phyloP scores from a whole-genome alignment of 2,888 invertebrate species.

The Lutraria lutraria region DNA sequence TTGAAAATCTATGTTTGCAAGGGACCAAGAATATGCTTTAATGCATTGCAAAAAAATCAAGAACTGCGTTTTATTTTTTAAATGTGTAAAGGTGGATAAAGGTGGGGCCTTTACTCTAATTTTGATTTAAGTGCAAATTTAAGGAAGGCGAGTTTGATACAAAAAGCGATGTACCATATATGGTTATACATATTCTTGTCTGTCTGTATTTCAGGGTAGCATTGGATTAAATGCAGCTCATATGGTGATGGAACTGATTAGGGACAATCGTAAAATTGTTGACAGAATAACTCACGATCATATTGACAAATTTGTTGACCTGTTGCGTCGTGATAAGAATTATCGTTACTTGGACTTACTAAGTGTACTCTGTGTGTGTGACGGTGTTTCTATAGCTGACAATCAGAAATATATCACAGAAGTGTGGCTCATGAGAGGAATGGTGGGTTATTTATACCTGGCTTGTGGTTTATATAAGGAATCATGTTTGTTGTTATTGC shows the following conservation, averaged over 20 bases:
- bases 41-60: too few species aligned
- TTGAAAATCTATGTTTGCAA: too few species aligned
- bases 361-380: slow-evolving; percentile 86
- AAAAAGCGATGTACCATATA: not conserved
- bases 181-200: not conserved
- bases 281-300: slow-evolving; percentile 84
- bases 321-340: slow-evolving; percentile 84
- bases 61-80: too few species aligned
- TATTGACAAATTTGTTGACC: slow-evolving; percentile 84
- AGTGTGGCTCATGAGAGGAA: slow-evolving; percentile 81
- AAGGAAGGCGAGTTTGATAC: too few species aligned
- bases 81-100: too few species aligned
- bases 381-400: slow-evolving; percentile 85
- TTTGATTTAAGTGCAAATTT: too few species aligned
- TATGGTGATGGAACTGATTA: slow-evolving; percentile 86
- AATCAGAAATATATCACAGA: slow-evolving; percentile 86
- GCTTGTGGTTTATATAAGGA: too few species aligned
- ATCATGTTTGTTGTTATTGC: too few species aligned
- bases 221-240: slow-evolving; percentile 85
- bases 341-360: slow-evolving; percentile 84
- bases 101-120: too few species aligned
- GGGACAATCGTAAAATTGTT: slow-evolving; percentile 86
- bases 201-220: slow-evolving; percentile 77
- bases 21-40: too few species aligned
- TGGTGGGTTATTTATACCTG: slow-evolving; percentile 66